Percentiles rank a stretch among this genome's conserved stretches.
phyloP scores from a whole-genome alignment of 64 coral and sea anemone species.

The Dendronephthya gigantea region DNA sequence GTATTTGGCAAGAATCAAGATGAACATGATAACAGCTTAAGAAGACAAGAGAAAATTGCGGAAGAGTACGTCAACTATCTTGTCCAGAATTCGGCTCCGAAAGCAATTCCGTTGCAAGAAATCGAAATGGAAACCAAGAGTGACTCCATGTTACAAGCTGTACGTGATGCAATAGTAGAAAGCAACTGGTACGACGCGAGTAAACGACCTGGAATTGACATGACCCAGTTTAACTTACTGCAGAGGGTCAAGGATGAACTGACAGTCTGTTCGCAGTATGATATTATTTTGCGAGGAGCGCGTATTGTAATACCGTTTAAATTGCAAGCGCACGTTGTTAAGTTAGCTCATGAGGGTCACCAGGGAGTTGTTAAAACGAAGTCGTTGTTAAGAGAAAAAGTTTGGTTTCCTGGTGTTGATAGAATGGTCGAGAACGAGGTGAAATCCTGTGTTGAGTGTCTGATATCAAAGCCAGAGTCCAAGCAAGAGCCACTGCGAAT shows the following conservation, averaged over 20 bases:
- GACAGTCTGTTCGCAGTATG: not conserved
- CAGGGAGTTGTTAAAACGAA: conserved; percentile 36
- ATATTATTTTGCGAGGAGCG: not conserved
- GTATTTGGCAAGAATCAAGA: not conserved
- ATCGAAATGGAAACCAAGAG: too few relatives aligned
- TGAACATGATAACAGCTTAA: not conserved
- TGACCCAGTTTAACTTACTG: too few relatives aligned
- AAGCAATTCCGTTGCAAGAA: too few relatives aligned
- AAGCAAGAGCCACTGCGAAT: conserved; percentile 25
- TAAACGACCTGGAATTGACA: too few relatives aligned
- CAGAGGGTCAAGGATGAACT: too few relatives aligned
- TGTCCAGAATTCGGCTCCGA: too few relatives aligned
- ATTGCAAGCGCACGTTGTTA: conserved; percentile 23
- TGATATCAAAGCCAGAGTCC: not conserved
- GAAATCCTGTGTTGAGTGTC: conserved; percentile 24
- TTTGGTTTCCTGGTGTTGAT: conserved; percentile 31
- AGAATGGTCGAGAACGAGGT: conserved; percentile 24
- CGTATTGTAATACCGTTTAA: conserved; percentile 14
- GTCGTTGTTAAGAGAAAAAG: conserved; percentile 31
- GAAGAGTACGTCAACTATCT: too few relatives aligned
- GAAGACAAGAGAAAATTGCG: too few relatives aligned
- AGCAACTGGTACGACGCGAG: too few relatives aligned
- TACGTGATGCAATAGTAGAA: too few relatives aligned
- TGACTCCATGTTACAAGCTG: too few relatives aligned
- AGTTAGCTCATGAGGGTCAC: conserved; percentile 20